Base-by-base conservation (phyloP, 1,140 invertebrate genomes). In the Drosophila bocqueti region DNA sequence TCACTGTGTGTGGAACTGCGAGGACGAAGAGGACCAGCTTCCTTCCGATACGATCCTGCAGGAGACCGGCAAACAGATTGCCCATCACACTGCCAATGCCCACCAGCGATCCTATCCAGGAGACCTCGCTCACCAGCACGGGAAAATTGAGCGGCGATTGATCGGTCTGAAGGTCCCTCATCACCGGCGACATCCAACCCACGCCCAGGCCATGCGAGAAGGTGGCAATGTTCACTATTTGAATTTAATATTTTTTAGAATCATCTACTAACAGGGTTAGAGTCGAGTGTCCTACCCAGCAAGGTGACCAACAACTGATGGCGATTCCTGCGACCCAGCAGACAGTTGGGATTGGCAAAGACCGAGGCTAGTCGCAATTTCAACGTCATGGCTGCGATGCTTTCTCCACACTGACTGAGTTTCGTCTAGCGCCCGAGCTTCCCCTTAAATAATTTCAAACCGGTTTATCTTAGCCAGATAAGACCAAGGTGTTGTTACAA, bases 181-280 rank as follows among this genome's bases (percentile, higher is more conserved):
- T 89, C 54, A 91, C 92, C 2, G 93, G 93, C 1, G 93, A 93
- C 58, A 93, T 76, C 93, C 93, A 94, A 8, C 93, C 93, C 10
- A 93, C 72, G 47, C 93, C 93, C 21, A 93, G 80, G 34, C 93
- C 93, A 81, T 93, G 93, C 1, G 83, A 82, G 43, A 93, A 92
- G 3, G 93, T 93, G 7, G 92, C 89, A 18, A 94, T 68, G 34
- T 85, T 93, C 4, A 93, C 93, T 94, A 38, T 1, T 54, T 1
- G 11, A 13, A 0, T n/a, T 13, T 9, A 24, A 29, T 63, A 2
- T 18, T 13, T 26, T 9, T 45, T 13, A 45, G 36, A 0, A 11
- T 59, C n/a, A 18, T 16, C 1, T 1, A 13, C 10, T 3, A 34
- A 4, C 13, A 13, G 18, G 2, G 9, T 3, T 21, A 2, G 18